Percentiles rank a stretch among this genome's conserved stretches.
phyloP scores from a whole-genome alignment of 2,113 vertebrate species.

The Okapia johnstoni region DNA sequence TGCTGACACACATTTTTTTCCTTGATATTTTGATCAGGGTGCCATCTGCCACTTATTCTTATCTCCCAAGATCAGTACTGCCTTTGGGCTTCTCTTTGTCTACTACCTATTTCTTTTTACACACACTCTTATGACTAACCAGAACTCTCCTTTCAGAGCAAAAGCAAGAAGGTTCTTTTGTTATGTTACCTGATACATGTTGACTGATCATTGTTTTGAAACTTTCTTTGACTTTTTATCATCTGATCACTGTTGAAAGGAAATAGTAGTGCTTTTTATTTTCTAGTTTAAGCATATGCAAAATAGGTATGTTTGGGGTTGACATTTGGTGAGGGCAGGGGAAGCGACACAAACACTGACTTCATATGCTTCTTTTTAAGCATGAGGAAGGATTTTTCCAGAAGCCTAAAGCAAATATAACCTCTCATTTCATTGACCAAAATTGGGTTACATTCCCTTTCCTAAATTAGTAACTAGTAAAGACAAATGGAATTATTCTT shows the following conservation, averaged over 20 bases:
- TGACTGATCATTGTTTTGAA: not conserved
- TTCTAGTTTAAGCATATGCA: slow-evolving; percentile 6
- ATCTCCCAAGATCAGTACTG: not conserved
- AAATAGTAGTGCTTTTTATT: slow-evolving; percentile 15
- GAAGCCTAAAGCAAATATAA: slow-evolving; percentile 26
- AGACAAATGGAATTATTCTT: slow-evolving; percentile 49
- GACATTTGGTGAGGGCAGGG: not conserved
- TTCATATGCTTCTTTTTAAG: not conserved
- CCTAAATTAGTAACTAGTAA: slow-evolving; percentile 51
- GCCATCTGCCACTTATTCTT: slow-evolving; percentile 27
- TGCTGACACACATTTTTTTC: not conserved
- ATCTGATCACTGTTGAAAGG: slow-evolving; percentile 11
- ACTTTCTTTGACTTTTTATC: slow-evolving; percentile 9
- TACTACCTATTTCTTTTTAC: not conserved
- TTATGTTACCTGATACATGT: not conserved
- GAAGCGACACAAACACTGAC: not conserved
- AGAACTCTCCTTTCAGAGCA: not conserved
- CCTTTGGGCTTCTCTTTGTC: not conserved
- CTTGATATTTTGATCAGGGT: slow-evolving; percentile 17
- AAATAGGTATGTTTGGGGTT: not conserved
- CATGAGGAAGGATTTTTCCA: slow-evolving; percentile 15
- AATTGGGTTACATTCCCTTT: slow-evolving; percentile 50
- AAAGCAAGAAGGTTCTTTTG: not conserved
- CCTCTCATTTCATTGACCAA: slow-evolving; percentile 41
- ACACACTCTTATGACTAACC: not conserved